Base-by-base conservation (phyloP, 1,140 invertebrate species). In the Drosophila arizonae region DNA sequence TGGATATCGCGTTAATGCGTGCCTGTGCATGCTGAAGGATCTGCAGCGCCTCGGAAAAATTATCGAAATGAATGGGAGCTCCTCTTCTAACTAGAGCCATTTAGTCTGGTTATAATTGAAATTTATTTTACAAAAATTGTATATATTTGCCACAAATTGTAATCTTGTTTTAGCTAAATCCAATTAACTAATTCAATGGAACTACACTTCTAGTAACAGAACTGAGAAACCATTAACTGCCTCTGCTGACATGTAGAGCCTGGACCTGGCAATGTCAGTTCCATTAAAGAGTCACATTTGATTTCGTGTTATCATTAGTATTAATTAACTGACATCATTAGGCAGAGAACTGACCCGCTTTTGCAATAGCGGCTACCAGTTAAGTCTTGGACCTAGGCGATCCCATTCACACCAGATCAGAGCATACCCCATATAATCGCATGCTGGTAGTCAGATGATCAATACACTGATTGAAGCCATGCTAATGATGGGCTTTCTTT, bases 381-480 rank as follows among this genome's bases (percentile, higher is more conserved):
- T 45, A 50, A 57, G 41, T 13, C 33, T 56, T 73, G 28, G 43
- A 51, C 50, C 33, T 33, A 33, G 33, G 8, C 6, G 33, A 33
- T 33, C 33, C 0, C 33, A 33, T 33, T 33, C 33, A 9, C 33
- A 33, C n/a, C 30, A 46, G 17, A 66, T 54, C 76, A 66, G 61
- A 46, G 33, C 63, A 46, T 33, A 72, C 17, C 26, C 33, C 63
- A 50, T 45, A 69, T 57, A 74, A 17, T 28, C 36, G 71, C 87
- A 87, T 87, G 82, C 82, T 87, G 82, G 82, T 87, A 88, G 69
- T 66, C 62, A 60, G 65, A 87, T 71, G 61, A 87, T 86, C 82
- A 82, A 86, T 88, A 69, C 71, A 73, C 63, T 87, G 82, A 87
- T 88, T 79, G 82, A 87, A 87, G 76, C 67, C 82, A 87, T 88